Evolutionary conservation across 1,140 invertebrate genomes (phyloP).

Genomic region (Melipona quadrifasciata): DNA sequence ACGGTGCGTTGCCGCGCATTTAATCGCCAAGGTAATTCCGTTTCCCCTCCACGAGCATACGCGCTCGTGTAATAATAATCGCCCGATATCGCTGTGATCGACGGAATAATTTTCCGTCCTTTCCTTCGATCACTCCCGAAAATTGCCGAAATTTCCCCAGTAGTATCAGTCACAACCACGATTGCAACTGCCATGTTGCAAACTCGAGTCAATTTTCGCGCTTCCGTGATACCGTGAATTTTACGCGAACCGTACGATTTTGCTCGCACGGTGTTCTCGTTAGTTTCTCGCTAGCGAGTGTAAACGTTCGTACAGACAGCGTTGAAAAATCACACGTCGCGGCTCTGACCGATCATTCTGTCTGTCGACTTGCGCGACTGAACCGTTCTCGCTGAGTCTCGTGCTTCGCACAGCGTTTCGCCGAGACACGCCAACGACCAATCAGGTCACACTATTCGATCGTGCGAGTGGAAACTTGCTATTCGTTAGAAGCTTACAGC

Average conservation of each 20-base stretch:
- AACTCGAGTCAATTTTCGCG: not conserved
- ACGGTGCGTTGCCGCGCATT: constrained; percentile 24
- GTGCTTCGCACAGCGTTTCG: too few species aligned
- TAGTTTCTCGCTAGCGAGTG: not conserved
- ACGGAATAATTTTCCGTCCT: constrained; percentile 14
- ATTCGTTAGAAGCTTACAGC: too few species aligned
- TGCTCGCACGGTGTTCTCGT: not conserved
- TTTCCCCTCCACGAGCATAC: not conserved
- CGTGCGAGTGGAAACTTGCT: too few species aligned
- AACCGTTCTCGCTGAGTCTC: too few species aligned
- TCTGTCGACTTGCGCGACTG: too few species aligned
- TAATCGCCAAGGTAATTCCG: constrained; percentile 33
- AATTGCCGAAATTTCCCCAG: not conserved
- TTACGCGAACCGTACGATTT: too few species aligned
- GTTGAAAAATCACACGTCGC: too few species aligned
- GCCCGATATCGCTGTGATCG: not conserved
- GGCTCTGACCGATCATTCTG: too few species aligned
- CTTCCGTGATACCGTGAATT: not conserved
- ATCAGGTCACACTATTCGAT: too few species aligned
- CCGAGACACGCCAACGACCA: too few species aligned
- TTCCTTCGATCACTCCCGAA: not conserved
- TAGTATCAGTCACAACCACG: not conserved
- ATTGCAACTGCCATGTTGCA: not conserved
- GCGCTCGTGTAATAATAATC: constrained; percentile 20
- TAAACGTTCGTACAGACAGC: not conserved